These are phyloP conservation scores for Otocyon megalotis DNA, from an alignment of 2,113 vertebrate genomes.

Conservation along the genomic window DNA sequence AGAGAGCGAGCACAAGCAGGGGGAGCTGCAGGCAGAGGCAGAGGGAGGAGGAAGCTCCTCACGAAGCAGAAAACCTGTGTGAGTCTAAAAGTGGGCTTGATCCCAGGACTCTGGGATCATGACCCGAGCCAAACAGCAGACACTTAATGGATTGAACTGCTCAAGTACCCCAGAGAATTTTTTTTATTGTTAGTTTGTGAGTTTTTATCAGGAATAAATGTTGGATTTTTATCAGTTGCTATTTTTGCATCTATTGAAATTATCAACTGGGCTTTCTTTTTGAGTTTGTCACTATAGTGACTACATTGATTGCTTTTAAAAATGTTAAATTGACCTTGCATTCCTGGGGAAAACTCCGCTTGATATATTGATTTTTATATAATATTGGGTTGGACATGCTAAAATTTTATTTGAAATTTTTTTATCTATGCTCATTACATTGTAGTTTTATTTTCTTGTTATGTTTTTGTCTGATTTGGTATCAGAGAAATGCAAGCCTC, in stretches of 20 bases:
- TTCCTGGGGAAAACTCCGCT: background rate
- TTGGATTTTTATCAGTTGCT: background rate
- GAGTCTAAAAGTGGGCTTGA: too few species aligned
- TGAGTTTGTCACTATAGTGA: background rate
- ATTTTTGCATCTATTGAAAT: background rate
- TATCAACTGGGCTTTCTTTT: background rate
- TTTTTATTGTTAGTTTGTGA: background rate
- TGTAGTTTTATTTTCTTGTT: background rate
- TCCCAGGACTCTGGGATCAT: too few species aligned
- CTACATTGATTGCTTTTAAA: background rate
- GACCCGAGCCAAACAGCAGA: too few species aligned
- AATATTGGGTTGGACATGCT: background rate
- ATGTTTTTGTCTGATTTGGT: background rate
- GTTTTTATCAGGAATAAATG: background rate
- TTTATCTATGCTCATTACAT: background rate
- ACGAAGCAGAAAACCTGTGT: too few species aligned
- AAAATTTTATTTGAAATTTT: background rate
- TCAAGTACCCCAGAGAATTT: background rate
- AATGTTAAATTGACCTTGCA: constrained; percentile 15
- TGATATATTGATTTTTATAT: background rate
- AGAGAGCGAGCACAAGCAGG: too few species aligned
- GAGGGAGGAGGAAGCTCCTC: too few species aligned
- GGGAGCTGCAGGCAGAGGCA: too few species aligned
- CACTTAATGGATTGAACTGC: too few species aligned
- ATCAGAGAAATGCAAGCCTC: background rate